phyloP scores from a whole-genome alignment of 1,140 invertebrate genomes.

The Gonatopus flavifemur region DNA sequence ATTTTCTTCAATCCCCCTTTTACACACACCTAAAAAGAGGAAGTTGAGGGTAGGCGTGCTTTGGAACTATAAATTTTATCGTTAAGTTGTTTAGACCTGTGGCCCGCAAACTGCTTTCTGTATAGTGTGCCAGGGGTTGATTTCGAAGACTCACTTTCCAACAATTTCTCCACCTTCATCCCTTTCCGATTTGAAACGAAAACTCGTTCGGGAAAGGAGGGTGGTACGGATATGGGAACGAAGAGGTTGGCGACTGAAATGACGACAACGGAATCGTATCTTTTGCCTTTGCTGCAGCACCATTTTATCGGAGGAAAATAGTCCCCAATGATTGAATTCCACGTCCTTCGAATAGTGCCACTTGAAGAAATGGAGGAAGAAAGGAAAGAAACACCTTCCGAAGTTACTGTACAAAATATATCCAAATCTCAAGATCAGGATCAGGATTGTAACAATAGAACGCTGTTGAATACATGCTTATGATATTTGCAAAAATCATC shows the following conservation, averaged over 20 bases:
- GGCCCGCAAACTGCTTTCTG: constrained; percentile 29
- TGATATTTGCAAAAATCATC: too few species aligned
- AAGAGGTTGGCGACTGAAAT: constrained; percentile 13
- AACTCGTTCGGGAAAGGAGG: constrained; percentile 4
- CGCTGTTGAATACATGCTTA: too few species aligned
- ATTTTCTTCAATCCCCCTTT: neutral
- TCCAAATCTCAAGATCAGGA: too few species aligned
- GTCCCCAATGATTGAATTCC: constrained; percentile 24
- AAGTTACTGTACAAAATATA: too few species aligned
- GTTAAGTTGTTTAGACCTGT: constrained; percentile 57
- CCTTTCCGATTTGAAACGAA: too few species aligned
- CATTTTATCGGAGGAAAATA: constrained; percentile 25
- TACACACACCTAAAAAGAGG: constrained; percentile 11
- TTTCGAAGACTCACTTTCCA: constrained; percentile 40
- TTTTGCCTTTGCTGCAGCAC: constrained; percentile 21
- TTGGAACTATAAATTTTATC: constrained; percentile 58
- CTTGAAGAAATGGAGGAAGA: too few species aligned
- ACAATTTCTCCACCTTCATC: constrained; percentile 24
- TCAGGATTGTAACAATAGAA: too few species aligned
- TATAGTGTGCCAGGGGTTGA: constrained; percentile 36
- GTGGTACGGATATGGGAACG: too few species aligned
- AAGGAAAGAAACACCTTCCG: too few species aligned
- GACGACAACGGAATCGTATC: constrained; percentile 30
- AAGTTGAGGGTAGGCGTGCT: constrained; percentile 51
- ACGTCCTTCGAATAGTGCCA: too few species aligned